Evolutionary conservation across 1,140 invertebrate species (phyloP), one percentile per base, ranked within the genome.

Genomic region (Chironomus tepperi): DNA sequence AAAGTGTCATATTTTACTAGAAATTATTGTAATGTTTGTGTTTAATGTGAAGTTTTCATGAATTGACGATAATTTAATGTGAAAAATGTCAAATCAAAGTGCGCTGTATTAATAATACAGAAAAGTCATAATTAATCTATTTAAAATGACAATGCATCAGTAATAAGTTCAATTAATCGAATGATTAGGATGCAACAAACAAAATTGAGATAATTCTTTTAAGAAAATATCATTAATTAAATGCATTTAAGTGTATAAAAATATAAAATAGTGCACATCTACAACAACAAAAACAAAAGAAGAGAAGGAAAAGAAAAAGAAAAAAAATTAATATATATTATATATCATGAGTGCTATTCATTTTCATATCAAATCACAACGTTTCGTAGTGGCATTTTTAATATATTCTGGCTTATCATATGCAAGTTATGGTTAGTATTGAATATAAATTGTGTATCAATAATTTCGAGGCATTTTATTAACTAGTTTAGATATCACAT

Each of bases 351-450:
- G 16, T 10, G 65, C 65, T 57, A 57, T 57, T 70, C 65, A 70
- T 70, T 18, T 70, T 70, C 65, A 70, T 70, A 70, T 70, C 65
- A 70, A 70, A 21, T 19, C 16, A 21, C 3, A 70, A 19, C 65
- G 47, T 57, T 57, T 57, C 47, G n/a, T 70, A 70, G 65, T 70
- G 65, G 65, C 65, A 70, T 70, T 70, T 70, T 70, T 70, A 70
- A 70, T 70, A 70, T 70, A 70, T 70, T 70, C 65, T 10, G 18
- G 65, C 65, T 70, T 70, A 70, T 70, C 65, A 70, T 70, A 70
- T 70, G 18, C 16, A 70, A 18, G 65, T 16, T 18, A 70, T 70
- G 65, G 65, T 70, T 18, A 70, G 65, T 19, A 18, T 18, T 7
- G 47, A 12, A 57, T 0, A 57, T 15, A 57, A n/a, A 57, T n/a